A percentile compares a stretch with the other conserved stretches of the same genome.
These are phyloP conservation scores for Typhlichthys subterraneus DNA, from an alignment of 2,797 vertebrate species.

Conservation along the genomic window DNA sequence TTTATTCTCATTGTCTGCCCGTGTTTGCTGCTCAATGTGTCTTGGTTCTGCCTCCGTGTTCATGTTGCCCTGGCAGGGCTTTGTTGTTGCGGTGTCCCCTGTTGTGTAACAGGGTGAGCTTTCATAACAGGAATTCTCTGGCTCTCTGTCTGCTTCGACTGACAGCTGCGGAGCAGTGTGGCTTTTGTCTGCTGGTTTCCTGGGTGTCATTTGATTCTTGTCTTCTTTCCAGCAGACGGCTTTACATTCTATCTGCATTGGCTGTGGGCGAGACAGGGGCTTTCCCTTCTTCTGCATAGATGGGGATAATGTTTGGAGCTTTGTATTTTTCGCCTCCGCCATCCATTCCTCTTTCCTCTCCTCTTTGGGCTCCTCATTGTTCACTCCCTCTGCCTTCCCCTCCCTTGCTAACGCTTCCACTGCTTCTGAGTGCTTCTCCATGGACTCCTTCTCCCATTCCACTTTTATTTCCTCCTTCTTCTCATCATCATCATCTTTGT, in stretches of 20 bases:
- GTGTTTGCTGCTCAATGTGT: conserved; percentile 26
- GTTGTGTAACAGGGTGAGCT: conserved; percentile 29
- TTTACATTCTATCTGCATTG: conserved; percentile 81
- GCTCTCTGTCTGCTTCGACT: conserved; percentile 29
- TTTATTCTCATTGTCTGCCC: conserved; percentile 37
- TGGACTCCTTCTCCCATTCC: conserved; percentile 17
- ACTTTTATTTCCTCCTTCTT: conserved; percentile 12
- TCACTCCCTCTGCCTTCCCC: conserved; percentile 26
- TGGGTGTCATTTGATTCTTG: conserved; percentile 50
- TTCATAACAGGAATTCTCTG: conserved; percentile 16
- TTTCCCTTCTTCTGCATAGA: conserved; percentile 50
- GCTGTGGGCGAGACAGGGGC: conserved; percentile 48
- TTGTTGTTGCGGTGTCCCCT: conserved; percentile 19
- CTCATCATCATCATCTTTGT: background rate
- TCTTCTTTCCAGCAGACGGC: conserved; percentile 79
- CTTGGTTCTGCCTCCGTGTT: conserved; percentile 37
- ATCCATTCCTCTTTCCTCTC: conserved; percentile 31
- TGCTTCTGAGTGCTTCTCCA: conserved; percentile 15
- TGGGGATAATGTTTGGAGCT: conserved; percentile 14
- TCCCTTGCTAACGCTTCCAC: conserved; percentile 9
- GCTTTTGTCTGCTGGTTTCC: conserved; percentile 34
- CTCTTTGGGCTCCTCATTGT: conserved; percentile 15
- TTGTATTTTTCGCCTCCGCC: conserved; percentile 34
- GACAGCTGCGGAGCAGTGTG: conserved; percentile 26
- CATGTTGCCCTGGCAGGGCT: conserved; percentile 21